phyloP scores from a whole-genome alignment of 2,888 invertebrate species.

The Idaea straminata region DNA sequence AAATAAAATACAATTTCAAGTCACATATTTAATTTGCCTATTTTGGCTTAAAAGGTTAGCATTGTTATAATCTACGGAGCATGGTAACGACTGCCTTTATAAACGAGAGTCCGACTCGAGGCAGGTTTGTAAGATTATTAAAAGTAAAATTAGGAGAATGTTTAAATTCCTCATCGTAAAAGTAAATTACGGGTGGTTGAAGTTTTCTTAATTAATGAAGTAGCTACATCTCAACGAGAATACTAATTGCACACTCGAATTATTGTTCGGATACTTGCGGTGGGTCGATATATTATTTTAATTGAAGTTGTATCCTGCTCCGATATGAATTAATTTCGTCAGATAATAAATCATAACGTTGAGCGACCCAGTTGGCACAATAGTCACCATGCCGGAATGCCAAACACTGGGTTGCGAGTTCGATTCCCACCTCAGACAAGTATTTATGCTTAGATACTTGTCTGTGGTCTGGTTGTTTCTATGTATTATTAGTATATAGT shows the following conservation, averaged over 20 bases:
- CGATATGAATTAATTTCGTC: neutral
- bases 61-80: neutral
- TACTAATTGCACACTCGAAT: constrained; percentile 56
- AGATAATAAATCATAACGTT: neutral
- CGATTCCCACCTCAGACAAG: too few species aligned
- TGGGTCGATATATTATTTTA: neutral
- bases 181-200: constrained; percentile 52
- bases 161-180: constrained; percentile 54
- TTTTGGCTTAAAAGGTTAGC: neutral
- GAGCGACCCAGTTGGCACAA: too few species aligned
- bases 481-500: too few species aligned
- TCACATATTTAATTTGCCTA: neutral
- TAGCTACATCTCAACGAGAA: constrained; percentile 50
- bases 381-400: too few species aligned
- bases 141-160: constrained; percentile 50
- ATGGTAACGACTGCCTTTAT: constrained; percentile 2
- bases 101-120: constrained; percentile 24
- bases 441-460: too few species aligned
- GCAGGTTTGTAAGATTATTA: constrained; percentile 36
- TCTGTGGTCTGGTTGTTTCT: too few species aligned
- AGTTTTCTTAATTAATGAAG: constrained; percentile 67
- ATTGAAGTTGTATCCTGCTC: neutral
- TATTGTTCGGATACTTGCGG: constrained; percentile 32
- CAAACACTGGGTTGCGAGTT: too few species aligned
- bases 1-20: neutral